These are phyloP conservation scores for Crotalus horridus DNA, from an alignment of 2,113 vertebrate species.

Conservation along the genomic window DNA sequence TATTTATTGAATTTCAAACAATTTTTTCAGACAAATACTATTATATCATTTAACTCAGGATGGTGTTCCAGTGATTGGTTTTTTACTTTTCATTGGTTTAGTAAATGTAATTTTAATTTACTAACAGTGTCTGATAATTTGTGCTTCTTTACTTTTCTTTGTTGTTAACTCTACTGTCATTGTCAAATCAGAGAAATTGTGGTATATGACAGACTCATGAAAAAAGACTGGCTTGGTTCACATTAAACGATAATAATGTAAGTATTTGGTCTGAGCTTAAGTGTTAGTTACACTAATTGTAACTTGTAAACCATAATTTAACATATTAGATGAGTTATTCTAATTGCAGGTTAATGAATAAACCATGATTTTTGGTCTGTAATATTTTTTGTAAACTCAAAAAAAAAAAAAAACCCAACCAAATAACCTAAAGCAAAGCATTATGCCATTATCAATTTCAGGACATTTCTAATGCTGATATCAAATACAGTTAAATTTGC, in stretches of 20 bases:
- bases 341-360: background rate
- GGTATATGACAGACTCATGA: background rate
- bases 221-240: background rate
- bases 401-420: background rate
- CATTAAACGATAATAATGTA: background rate
- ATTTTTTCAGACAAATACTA: background rate
- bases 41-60: background rate
- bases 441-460: background rate
- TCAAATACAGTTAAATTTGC: background rate
- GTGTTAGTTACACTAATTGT: background rate
- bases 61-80: background rate
- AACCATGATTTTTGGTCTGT: background rate
- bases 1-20: background rate
- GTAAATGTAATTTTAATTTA: background rate
- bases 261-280: background rate
- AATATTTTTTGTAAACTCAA: background rate
- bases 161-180: background rate
- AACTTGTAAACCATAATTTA: background rate
- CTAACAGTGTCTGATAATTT: background rate
- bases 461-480: background rate
- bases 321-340: background rate
- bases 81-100: background rate
- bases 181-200: background rate
- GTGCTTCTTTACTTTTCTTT: background rate
- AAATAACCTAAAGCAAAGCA: background rate